phyloP scores from a whole-genome alignment of 1,140 invertebrate species.

The Polypedilum pembai region DNA sequence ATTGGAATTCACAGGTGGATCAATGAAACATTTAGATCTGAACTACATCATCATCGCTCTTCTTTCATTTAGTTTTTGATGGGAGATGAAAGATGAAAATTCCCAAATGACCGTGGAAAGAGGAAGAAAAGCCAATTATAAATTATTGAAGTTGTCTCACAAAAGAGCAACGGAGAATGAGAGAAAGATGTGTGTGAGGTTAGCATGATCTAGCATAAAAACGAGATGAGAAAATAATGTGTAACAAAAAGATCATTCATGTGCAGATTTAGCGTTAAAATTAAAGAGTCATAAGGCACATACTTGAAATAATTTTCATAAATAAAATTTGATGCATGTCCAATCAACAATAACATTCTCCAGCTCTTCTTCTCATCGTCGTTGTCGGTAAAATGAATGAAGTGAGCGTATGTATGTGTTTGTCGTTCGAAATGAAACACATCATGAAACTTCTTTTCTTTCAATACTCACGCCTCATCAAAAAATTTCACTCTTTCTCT shows the following conservation, averaged over 20 bases:
- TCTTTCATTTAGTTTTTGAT: not conserved
- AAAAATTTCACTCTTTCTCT: not conserved
- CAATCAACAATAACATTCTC: constrained; percentile 23
- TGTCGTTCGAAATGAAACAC: not conserved
- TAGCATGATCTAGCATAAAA: not conserved
- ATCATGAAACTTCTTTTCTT: constrained; percentile 2
- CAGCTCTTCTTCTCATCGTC: not conserved
- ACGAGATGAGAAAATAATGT: constrained; percentile 25
- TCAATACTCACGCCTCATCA: constrained; percentile 20
- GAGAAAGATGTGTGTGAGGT: not conserved
- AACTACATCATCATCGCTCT: not conserved
- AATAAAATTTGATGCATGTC: constrained; percentile 26
- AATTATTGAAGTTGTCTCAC: not conserved
- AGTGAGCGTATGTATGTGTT: no score
- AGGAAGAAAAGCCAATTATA: constrained; percentile 27
- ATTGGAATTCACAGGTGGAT: constrained; percentile 20
- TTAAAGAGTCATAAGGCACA: not conserved
- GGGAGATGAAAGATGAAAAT: not conserved
- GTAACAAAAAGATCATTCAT: constrained; percentile 26
- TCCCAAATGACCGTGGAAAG: not conserved
- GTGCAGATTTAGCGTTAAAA: constrained; percentile 3
- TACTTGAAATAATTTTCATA: constrained; percentile 24
- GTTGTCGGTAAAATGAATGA: no score
- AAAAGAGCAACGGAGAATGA: not conserved
- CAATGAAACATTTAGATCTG: constrained; percentile 22